Evolutionary conservation across 1,140 invertebrate genomes (phyloP).

Genomic region (Whitmania pigra): DNA sequence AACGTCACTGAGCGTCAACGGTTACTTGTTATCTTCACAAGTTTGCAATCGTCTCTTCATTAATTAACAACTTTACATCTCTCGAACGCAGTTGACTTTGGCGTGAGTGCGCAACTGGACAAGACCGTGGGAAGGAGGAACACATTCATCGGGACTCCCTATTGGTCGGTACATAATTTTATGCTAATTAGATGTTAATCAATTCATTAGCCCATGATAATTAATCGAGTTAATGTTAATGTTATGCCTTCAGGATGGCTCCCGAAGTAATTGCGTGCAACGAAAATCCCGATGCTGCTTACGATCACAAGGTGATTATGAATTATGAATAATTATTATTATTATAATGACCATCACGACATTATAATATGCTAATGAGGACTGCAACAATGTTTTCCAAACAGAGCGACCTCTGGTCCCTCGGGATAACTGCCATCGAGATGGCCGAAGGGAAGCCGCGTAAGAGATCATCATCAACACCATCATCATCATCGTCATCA

Average conservation of each 20-base stretch:
- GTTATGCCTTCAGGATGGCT: constrained; percentile 48
- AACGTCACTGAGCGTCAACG: no score
- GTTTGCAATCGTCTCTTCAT: no score
- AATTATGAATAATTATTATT: no score
- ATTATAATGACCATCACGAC: no score
- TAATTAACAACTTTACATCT: no score
- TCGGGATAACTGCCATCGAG: constrained; percentile 97
- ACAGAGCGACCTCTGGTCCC: constrained; percentile 96
- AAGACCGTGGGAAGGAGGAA: constrained; percentile 94
- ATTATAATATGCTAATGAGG: no score
- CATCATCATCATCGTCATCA: no score
- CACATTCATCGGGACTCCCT: constrained; percentile 98
- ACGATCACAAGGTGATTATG: constrained; percentile 67
- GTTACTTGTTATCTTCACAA: no score
- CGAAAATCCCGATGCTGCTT: constrained; percentile 98
- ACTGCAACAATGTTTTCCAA: constrained; percentile 46
- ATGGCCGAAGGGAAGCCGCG: constrained; percentile 99
- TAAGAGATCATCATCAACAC: constrained; percentile 46
- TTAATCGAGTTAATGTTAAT: no score
- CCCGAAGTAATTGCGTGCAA: constrained; percentile 96
- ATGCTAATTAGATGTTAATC: not conserved
- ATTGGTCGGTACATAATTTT: constrained; percentile 57
- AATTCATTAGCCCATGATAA: no score
- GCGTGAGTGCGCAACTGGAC: constrained; percentile 95
- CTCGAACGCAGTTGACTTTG: constrained; percentile 76